Evolutionary conservation across 1,140 invertebrate species (phyloP), one percentile per base, ranked within the genome.

Genomic region (Drosophila carrolli): DNA sequence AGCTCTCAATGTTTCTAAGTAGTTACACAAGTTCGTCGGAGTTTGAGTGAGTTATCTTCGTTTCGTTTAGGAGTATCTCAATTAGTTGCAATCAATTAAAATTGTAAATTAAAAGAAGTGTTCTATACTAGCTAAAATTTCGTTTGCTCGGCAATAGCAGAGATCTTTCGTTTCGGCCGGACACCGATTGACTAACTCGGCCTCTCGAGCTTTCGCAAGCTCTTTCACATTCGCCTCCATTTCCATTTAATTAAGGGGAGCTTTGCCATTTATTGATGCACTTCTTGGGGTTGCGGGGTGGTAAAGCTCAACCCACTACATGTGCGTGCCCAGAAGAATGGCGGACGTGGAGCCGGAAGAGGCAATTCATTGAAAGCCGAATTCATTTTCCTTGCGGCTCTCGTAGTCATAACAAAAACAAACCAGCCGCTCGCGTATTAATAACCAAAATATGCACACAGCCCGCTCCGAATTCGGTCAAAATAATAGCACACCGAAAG

Each of bases 161-260:
- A 92, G 91, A 91, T 92, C 91, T 92, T 92, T 91, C 91, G 91
- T 92, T 92, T 92, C 88, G 91, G 91, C 76, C 91, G 91, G 91
- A 91, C 90, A 92, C 91, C 91, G 91, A 92, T 92, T 90, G 91
- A 92, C 91, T 92, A 75, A 91, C 75, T 62, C 47, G 62, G 73
- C 51, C 65, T 4, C 11, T 35, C 46, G 35, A 83, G 78, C 78
- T 90, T 84, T 82, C 43, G 56, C 67, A 75, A 82, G 86, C 86
- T 91, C 86, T 53, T 82, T 61, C 65, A 74, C 67, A 73, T 78
- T 78, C 41, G 58, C 50, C 63, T 70, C 63, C 66, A 71, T 71
- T 72, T 66, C 58, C 76, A 65, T 78, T 90, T 89, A 85, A 90
- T 89, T 84, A 76, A 88, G 67, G 68, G 71, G 73, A 89, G 84